Percentiles rank a stretch among this genome's conserved stretches.
These are phyloP conservation scores for Spilosoma lubricipeda DNA, from an alignment of 2,888 invertebrate species.

Conservation along the genomic window DNA sequence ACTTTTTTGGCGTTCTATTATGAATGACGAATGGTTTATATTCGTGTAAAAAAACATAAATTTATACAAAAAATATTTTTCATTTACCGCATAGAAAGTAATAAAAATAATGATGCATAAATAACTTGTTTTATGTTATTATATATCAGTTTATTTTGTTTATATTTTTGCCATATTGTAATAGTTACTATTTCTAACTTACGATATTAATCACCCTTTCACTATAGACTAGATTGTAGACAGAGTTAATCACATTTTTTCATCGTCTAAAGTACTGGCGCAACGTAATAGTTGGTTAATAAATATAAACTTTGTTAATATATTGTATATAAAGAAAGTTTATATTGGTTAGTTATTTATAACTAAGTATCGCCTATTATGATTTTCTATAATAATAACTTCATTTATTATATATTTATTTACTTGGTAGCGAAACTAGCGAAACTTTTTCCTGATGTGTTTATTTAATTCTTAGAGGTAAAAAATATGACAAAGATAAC, in stretches of 20 bases:
- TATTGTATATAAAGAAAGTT: not conserved
- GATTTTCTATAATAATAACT: not conserved
- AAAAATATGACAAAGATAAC: too few relatives aligned
- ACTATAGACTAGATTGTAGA: not conserved
- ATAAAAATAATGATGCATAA: too few relatives aligned
- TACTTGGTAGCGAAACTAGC: too few relatives aligned
- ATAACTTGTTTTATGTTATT: too few relatives aligned
- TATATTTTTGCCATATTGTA: too few relatives aligned
- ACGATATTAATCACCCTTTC: not conserved
- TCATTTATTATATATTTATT: not conserved
- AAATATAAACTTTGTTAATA: not conserved
- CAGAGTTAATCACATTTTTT: not conserved
- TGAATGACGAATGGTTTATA: too few relatives aligned
- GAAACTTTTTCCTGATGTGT: not conserved
- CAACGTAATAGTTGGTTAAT: not conserved
- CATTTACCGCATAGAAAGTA: too few relatives aligned
- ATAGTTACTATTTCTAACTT: too few relatives aligned
- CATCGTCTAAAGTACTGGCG: not conserved
- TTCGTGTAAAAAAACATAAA: too few relatives aligned
- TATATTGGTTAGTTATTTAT: not conserved
- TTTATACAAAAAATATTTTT: too few relatives aligned
- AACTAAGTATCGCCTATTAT: not conserved
- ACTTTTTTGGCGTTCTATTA: too few relatives aligned
- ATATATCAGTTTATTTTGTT: too few relatives aligned
- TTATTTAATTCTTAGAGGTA: not conserved